A percentile compares a stretch with the other conserved stretches of the same genome.
These are phyloP conservation scores for Uloborus plumipes DNA, from an alignment of 2,888 invertebrate species.

Conservation along the genomic window DNA sequence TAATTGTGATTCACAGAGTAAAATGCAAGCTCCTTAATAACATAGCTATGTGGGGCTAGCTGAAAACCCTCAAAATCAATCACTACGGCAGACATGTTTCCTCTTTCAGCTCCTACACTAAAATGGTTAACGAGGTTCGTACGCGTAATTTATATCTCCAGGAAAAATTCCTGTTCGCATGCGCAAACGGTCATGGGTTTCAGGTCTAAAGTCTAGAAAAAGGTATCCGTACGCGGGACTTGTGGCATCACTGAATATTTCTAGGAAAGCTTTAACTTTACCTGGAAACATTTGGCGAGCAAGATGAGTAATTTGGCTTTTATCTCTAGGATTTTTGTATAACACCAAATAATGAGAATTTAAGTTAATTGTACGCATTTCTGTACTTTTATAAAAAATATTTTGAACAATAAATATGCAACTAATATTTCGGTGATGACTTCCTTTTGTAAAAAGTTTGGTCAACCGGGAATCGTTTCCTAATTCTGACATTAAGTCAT, in stretches of 20 bases:
- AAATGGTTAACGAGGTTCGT: conserved; percentile 11
- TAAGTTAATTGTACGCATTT: too few species aligned
- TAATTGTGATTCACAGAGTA: neutral
- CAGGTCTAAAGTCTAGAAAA: conserved; percentile 1
- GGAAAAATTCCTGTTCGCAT: conserved; percentile 6
- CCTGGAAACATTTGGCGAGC: conserved; percentile 7
- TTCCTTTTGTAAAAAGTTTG: too few species aligned
- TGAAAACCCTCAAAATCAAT: conserved; percentile 1
- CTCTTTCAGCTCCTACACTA: neutral
- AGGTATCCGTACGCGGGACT: neutral
- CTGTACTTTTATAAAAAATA: too few species aligned
- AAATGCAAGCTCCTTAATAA: neutral
- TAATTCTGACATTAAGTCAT: too few species aligned
- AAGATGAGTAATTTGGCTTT: neutral
- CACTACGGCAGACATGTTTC: neutral
- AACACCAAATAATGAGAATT: too few species aligned
- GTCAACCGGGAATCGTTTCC: too few species aligned
- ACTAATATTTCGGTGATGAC: too few species aligned
- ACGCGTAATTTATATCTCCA: conserved; percentile 4
- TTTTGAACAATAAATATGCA: too few species aligned
- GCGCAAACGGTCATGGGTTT: neutral
- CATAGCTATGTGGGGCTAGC: neutral
- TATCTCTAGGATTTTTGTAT: too few species aligned
- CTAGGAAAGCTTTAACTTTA: conserved; percentile 4
- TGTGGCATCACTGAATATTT: conserved; percentile 8